Percentiles rank a stretch among this genome's conserved stretches.
Conservation (phyloP, 2,797 vertebrate species). For the Gymnoscopelus microlampas region DNA sequence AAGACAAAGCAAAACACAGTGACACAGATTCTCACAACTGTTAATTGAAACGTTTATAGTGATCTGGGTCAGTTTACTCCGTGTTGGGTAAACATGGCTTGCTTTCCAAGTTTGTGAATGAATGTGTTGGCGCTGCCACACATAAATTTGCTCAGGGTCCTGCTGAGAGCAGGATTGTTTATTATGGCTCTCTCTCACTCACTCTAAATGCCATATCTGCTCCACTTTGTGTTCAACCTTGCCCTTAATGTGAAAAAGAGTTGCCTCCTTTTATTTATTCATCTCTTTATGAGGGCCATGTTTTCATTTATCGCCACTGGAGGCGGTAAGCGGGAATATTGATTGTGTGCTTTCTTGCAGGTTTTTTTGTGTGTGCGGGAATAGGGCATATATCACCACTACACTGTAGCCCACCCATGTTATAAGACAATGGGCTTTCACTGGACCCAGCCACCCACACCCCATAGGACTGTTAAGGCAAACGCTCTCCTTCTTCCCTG, state of each 20-base stretch:
- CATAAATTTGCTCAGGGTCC: constrained; percentile 58
- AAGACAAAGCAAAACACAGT: constrained; percentile 34
- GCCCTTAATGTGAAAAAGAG: constrained; percentile 54
- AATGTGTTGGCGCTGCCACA: constrained; percentile 44
- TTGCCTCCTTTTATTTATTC: constrained; percentile 59
- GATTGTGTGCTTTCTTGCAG: constrained; percentile 64
- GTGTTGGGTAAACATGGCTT: constrained; percentile 52
- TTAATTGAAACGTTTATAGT: constrained; percentile 67
- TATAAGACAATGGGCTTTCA: neutral
- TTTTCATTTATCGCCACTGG: constrained; percentile 66
- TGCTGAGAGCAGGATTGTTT: constrained; percentile 50
- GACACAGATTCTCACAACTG: constrained; percentile 40
- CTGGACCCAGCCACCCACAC: constrained; percentile 5
- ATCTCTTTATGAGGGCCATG: constrained; percentile 56
- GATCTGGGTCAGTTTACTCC: constrained; percentile 44
- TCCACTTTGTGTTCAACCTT: constrained; percentile 42
- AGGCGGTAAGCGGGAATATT: constrained; percentile 65
- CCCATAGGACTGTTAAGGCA: constrained; percentile 9
- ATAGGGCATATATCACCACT: constrained; percentile 59
- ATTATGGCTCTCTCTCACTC: constrained; percentile 29
- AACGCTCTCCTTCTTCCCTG: neutral
- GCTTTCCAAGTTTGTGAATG: constrained; percentile 53
- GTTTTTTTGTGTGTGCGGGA: constrained; percentile 37
- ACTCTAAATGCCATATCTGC: constrained; percentile 56
- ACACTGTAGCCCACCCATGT: constrained; percentile 50